A percentile compares a stretch with the other conserved stretches of the same genome.
Conservation (phyloP, 2,797 vertebrate species). For the Coccyzus lansbergi region DNA sequence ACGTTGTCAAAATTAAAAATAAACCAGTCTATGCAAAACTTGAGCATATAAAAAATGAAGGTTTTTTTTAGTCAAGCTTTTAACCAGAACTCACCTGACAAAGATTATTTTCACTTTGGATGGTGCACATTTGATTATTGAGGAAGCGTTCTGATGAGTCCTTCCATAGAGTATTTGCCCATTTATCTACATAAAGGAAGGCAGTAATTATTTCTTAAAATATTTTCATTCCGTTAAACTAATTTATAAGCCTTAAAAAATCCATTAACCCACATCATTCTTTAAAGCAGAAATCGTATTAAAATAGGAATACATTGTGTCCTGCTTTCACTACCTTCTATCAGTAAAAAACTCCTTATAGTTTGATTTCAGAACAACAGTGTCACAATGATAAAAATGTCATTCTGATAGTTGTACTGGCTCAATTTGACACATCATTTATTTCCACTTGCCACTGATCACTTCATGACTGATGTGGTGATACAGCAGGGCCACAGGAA, state of each 20-base stretch:
- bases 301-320: neutral
- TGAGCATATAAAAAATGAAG: neutral
- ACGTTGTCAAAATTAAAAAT: neutral
- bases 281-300: neutral
- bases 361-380: neutral
- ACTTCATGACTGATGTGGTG: neutral
- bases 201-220: neutral
- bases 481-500: neutral
- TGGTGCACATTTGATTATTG: conserved; percentile 93
- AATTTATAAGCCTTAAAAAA: neutral
- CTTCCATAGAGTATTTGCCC: conserved; percentile 93
- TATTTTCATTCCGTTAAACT: neutral
- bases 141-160: conserved; percentile 96
- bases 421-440: neutral
- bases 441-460: neutral
- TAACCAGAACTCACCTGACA: conserved; percentile 83
- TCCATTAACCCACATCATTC: neutral
- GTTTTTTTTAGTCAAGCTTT: neutral
- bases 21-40: neutral
- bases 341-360: neutral
- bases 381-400: neutral
- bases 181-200: conserved; percentile 85
- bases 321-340: neutral
- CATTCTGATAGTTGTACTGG: neutral
- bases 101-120: conserved; percentile 96